Base-by-base conservation (phyloP, 1,140 invertebrate species). In the Contarinia nasturtii region DNA sequence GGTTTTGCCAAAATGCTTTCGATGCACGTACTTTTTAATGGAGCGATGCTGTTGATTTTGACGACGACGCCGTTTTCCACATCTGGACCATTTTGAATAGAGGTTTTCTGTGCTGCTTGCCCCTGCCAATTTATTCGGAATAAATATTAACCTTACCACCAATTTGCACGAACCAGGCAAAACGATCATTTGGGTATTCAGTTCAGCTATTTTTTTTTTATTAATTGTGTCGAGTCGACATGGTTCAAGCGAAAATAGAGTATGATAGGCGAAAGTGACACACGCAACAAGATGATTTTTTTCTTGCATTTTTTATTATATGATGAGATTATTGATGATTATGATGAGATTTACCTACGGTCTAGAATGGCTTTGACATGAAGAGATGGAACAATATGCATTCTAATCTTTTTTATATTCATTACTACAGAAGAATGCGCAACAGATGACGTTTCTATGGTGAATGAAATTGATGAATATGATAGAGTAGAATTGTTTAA, bases 181-280 rank as follows among this genome's bases (percentile, higher is more conserved):
- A 27, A 15, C 38, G 38, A 40, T 40, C 38, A 18, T 34, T 33
- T 27, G 3, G n/a, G n/a, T 27, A 10, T 27, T 27, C 10, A 27
- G 10, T 27, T 27, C 10, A 10, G 10, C 5, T 34, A 12, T n/a
- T 17, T 1, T 49, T 53, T 49, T 53, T 54, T 54, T 53, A 56
- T 58, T 60, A 54, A 57, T 19, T 44, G 15, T 21, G 43, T 15
- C 21, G 17, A 21, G 17, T 43, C 14, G 18, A 43, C 15, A 43
- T 27, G 27, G 27, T 27, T 27, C 27, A 27, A 27, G 27, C 27
- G 27, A 27, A 27, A 2, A 33, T n/a, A 44, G 17, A 14, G 18
- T 3, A n/a, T n/a, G n/a, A n/a, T n/a, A n/a, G n/a, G n/a, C n/a
- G n/a, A n/a, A n/a, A n/a, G n/a, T n/a, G n/a, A n/a, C n/a, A n/a